Conservation (phyloP, 2,113 vertebrate species). For the Oncorhynchus gorbuscha region DNA sequence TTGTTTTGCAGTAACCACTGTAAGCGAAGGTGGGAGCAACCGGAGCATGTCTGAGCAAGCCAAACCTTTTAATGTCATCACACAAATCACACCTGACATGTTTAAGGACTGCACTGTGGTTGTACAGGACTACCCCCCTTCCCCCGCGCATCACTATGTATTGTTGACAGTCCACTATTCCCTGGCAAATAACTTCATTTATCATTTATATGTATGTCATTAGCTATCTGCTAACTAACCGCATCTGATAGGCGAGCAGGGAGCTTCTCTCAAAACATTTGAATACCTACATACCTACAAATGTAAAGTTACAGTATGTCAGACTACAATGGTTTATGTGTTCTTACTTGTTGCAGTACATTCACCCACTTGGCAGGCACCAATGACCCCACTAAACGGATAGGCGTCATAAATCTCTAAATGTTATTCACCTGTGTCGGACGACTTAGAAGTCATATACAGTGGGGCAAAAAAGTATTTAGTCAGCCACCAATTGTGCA, state of each 20-base stretch:
- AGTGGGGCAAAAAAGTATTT: no score
- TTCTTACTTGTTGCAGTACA: background rate
- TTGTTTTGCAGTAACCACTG: background rate
- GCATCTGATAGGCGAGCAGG: background rate
- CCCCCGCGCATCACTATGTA: no score
- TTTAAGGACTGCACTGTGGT: slow-evolving; percentile 1
- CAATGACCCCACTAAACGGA: background rate
- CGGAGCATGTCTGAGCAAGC: slow-evolving; percentile 8
- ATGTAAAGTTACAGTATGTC: background rate
- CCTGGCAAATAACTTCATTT: background rate
- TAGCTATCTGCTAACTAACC: background rate
- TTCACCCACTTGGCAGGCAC: background rate
- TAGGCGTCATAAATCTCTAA: background rate
- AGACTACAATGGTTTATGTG: background rate
- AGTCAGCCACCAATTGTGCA: no score
- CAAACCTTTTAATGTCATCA: background rate
- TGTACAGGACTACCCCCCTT: background rate
- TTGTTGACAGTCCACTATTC: background rate
- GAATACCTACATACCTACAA: background rate
- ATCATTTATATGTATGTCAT: background rate
- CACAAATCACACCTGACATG: slow-evolving; percentile 17
- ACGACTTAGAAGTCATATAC: no score
- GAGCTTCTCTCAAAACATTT: no score
- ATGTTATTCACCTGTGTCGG: background rate
- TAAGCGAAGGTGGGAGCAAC: background rate